Evolutionary conservation across 1,140 invertebrate species (phyloP).

Genomic region (Alviniconcha marisindica): DNA sequence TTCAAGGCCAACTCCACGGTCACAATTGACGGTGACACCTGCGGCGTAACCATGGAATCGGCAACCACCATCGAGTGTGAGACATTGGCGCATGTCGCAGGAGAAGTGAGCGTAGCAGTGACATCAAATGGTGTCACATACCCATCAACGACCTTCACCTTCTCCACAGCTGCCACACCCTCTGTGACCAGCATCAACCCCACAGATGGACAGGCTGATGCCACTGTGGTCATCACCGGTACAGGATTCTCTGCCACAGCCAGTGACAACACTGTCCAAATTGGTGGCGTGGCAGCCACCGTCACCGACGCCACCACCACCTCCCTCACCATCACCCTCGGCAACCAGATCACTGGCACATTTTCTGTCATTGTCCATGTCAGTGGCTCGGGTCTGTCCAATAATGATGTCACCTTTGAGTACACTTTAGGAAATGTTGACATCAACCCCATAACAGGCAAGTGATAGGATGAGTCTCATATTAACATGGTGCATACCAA

Average conservation of each 20-base stretch:
- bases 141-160: slow-evolving; percentile 40
- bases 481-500: no score
- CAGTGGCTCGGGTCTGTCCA: slow-evolving; percentile 49
- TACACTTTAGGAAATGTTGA: slow-evolving; percentile 49
- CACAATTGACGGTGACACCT: slow-evolving; percentile 43
- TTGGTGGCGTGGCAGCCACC: slow-evolving; percentile 51
- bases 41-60: slow-evolving; percentile 13
- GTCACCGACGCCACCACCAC: slow-evolving; percentile 45
- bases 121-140: slow-evolving; percentile 48
- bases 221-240: slow-evolving; percentile 52
- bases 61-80: slow-evolving; percentile 49
- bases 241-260: slow-evolving; percentile 42
- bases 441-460: slow-evolving; percentile 60
- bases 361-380: slow-evolving; percentile 53
- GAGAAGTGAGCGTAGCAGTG: slow-evolving; percentile 42
- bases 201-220: slow-evolving; percentile 29
- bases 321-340: slow-evolving; percentile 54
- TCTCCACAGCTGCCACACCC: slow-evolving; percentile 52
- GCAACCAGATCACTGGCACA: slow-evolving; percentile 50
- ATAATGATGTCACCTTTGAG: slow-evolving; percentile 52
- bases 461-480: no score
- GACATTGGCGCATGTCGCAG: slow-evolving; percentile 47
- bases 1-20: slow-evolving; percentile 53
- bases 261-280: slow-evolving; percentile 45
- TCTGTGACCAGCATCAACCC: slow-evolving; percentile 47